These are phyloP conservation scores for Calypte anna DNA, from an alignment of 2,113 vertebrate species.

Conservation along the genomic window DNA sequence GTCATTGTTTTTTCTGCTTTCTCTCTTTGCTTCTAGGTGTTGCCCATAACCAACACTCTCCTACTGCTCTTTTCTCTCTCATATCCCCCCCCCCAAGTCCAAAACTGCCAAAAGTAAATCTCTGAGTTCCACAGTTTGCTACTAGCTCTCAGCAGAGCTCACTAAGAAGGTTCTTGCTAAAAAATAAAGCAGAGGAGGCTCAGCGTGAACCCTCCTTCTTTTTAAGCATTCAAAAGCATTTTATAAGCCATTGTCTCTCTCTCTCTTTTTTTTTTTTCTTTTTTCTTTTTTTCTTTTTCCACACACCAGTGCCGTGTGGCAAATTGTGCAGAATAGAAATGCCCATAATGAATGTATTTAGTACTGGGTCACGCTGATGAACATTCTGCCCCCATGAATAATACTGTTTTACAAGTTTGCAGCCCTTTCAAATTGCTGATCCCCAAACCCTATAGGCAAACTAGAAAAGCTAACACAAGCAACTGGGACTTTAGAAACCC, in stretches of 20 bases:
- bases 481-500: constrained; percentile 82
- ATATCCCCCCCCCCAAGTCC: background rate
- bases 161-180: constrained; percentile 61
- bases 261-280: constrained; percentile 53
- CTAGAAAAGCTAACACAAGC: constrained; percentile 82
- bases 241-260: constrained; percentile 82
- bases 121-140: constrained; percentile 60
- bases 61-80: background rate
- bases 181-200: constrained; percentile 71
- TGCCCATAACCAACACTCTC: background rate
- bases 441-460: constrained; percentile 80
- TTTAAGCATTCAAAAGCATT: constrained; percentile 78
- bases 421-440: constrained; percentile 80
- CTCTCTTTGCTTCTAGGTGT: background rate
- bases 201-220: constrained; percentile 70
- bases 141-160: constrained; percentile 62
- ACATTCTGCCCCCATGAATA: constrained; percentile 88
- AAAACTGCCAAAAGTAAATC: constrained; percentile 61
- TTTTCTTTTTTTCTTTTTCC: constrained; percentile 31
- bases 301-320: constrained; percentile 86
- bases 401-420: constrained; percentile 87
- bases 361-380: constrained; percentile 87
- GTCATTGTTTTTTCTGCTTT: constrained; percentile 39
- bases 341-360: constrained; percentile 92
- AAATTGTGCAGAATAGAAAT: constrained; percentile 88